Evolutionary conservation across 2,888 invertebrate species (phyloP), one percentile per base, ranked within the genome.

Genomic region (Lycocerus yunnanus): DNA sequence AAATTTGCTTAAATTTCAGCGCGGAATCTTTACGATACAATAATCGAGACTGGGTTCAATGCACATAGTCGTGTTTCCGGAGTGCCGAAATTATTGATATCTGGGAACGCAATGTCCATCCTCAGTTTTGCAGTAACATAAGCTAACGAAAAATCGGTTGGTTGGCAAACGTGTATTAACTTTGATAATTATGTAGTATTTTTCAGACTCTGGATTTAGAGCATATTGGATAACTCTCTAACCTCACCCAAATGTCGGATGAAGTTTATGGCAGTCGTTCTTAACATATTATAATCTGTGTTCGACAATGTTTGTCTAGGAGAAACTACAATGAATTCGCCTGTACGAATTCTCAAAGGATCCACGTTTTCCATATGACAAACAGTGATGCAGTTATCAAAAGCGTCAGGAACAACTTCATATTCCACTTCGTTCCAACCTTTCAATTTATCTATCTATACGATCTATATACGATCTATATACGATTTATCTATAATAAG

Each of bases 301-400:
- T 99, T 97, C 2, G 96, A 96, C 5, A 99, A 89, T 0, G 99
- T 99, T 89, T 99, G 99, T 85, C 98, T 98, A 0, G 99, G 99
- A 0, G 99, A 99, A 0, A 99, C 97, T 0, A 99, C 99, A 78
- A 99, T 98, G 0, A 98, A 98, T 88, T 99, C 99, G 15, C 99
- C 99, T 0, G 99, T 99, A 82, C 99, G 99, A 77, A 99, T 99
- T 27, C 98, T 99, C 63, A 99, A 89, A 0, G 99, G 99, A 89
- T 99, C 99, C 0, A 99, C 94, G 87, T 99, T 99, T 88, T 99
- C 99, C 99, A 99, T 99, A 86, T 99, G 99, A 86, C 99, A 99
- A 1, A 99, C 98, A 0, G 99, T 98, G 73, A 99, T 97, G 84
- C 99, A 99, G 85, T 99, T 99, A 86, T 99, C 97, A 84, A 91